Percentiles rank a stretch among this genome's conserved stretches.
These are phyloP conservation scores for Calameuta pallipes DNA, from an alignment of 2,888 invertebrate genomes.

Conservation along the genomic window DNA sequence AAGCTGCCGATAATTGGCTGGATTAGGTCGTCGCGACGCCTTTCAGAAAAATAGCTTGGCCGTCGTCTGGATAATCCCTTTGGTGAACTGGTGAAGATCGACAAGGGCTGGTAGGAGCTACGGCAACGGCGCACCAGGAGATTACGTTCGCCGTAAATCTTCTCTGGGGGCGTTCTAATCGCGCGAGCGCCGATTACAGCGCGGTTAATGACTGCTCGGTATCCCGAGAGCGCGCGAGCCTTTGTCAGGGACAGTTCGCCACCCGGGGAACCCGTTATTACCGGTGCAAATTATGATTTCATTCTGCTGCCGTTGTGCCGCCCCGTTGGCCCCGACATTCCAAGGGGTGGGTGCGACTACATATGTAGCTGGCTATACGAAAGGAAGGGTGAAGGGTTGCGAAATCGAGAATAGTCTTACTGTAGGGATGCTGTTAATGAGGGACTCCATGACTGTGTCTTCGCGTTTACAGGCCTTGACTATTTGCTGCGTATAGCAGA, in stretches of 20 bases:
- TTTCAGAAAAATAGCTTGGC: background rate
- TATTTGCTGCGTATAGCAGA: slow-evolving; percentile 16
- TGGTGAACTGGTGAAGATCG: background rate
- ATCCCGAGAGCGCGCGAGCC: background rate
- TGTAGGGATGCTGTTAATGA: slow-evolving; percentile 31
- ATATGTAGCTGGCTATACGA: background rate
- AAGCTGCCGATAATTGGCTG: background rate
- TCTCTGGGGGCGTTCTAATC: background rate
- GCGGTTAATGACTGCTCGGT: background rate
- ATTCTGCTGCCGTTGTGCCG: background rate
- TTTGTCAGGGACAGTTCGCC: background rate
- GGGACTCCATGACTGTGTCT: slow-evolving; percentile 21
- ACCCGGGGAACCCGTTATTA: background rate
- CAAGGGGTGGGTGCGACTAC: background rate
- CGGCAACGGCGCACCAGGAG: background rate
- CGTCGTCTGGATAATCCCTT: background rate
- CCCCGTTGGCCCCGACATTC: background rate
- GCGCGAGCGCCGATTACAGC: background rate
- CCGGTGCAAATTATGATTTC: background rate
- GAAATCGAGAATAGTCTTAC: slow-evolving; percentile 10
- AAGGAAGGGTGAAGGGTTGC: background rate
- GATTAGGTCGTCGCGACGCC: background rate
- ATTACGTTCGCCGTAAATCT: background rate
- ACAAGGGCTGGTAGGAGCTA: background rate
- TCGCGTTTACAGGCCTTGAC: slow-evolving; percentile 22